Evolutionary conservation across 2,888 invertebrate genomes (phyloP), one percentile per base, ranked within the genome.

Genomic region (Xylota segnis): DNA sequence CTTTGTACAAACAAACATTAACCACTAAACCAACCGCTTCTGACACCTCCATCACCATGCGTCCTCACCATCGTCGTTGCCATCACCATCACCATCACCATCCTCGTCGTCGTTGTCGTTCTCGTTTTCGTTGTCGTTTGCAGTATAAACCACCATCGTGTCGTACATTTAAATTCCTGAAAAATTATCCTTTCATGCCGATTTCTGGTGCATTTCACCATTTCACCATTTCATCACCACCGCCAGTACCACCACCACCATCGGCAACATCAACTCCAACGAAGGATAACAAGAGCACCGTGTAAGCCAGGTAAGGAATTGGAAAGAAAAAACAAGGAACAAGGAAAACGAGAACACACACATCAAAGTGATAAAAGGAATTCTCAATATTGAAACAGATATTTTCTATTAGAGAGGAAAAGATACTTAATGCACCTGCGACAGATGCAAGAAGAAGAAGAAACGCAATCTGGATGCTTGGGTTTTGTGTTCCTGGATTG

Each of bases 341-440:
- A 37, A 66, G 47, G 34, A 59, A n/a, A 16, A 43, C 37, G 18
- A 50, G 27, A 18, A 23, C 7, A 75, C 14, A 47, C 37, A 34
- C 72, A 77, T 58, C 63, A 71, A 52, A 70, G 70, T 70, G 70
- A 84, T 81, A 75, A 84, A 70, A 65, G 75, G 52, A 63, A 75
- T 56, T 32, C 47, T 81, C 79, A 63, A 52, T 81, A 81, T 84
- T 75, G 81, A 84, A 75, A 81, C 65, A 81, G 75, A 84, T 75
- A 84, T 81, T 84, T 84, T 81, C 81, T 84, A 84, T 84, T 81
- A 52, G 45, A 52, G 37, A 59, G 58, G 43, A 52, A 18, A 18
- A 71, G 65, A 81, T 71, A 70, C 65, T 75, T 75, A 75, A 75
- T 75, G 81, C 81, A 84, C 81, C 84, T 84, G 84, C 75, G 70